Evolutionary conservation across 2,888 invertebrate genomes (phyloP).

Genomic region (Amiota minor): DNA sequence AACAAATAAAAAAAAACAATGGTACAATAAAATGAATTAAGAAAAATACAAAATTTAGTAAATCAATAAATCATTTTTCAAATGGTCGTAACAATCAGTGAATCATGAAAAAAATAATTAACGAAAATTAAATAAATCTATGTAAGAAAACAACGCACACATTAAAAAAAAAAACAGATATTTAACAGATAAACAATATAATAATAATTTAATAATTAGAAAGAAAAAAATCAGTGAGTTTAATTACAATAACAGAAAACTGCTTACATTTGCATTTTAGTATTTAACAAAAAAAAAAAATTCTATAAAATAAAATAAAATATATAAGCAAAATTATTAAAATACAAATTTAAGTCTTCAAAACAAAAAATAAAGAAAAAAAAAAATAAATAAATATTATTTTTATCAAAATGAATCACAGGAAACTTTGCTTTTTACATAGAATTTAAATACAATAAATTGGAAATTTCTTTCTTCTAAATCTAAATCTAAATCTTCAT

Average conservation of each 20-base stretch:
- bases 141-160: not conserved
- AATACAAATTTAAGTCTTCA: slow-evolving; percentile 42
- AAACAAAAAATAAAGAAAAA: slow-evolving; percentile 28
- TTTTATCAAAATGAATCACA: not conserved
- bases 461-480: too few relatives aligned
- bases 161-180: slow-evolving; percentile 10
- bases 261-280: slow-evolving; percentile 26
- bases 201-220: not conserved
- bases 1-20: too few relatives aligned
- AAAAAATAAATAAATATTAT: slow-evolving; percentile 43
- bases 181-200: slow-evolving; percentile 10
- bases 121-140: slow-evolving; percentile 1
- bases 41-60: too few relatives aligned
- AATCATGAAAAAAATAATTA: not conserved
- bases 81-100: slow-evolving; percentile 13
- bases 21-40: too few relatives aligned
- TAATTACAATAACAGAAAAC: slow-evolving; percentile 13
- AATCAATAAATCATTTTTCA: not conserved
- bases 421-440: not conserved
- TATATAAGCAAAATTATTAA: not conserved
- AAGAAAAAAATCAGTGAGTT: slow-evolving; percentile 1
- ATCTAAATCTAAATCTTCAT: too few relatives aligned
- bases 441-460: too few relatives aligned
- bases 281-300: slow-evolving; percentile 4
- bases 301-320: slow-evolving; percentile 23